phyloP scores from a whole-genome alignment of 1,140 invertebrate genomes.

The Doryteuthis pealeii region DNA sequence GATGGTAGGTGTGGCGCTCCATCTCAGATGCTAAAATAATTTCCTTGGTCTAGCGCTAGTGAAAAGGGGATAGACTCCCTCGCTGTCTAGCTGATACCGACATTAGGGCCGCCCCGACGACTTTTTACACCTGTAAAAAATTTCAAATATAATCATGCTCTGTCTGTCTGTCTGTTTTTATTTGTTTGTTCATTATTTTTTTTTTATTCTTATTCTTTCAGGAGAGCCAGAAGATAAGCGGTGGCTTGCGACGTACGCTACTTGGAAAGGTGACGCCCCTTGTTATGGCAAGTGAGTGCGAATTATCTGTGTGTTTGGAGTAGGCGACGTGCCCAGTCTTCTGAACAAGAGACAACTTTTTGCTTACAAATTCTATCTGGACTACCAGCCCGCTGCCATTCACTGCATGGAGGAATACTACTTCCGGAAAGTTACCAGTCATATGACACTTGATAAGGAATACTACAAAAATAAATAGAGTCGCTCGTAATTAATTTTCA shows the following conservation, averaged over 20 bases:
- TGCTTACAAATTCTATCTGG: conserved; percentile 53
- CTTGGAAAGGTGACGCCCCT: conserved; percentile 29
- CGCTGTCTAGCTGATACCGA: too few species aligned
- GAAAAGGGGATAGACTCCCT: too few species aligned
- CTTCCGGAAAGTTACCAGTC: conserved; percentile 26
- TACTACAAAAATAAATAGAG: conserved; percentile 39
- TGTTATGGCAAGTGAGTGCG: conserved; percentile 40
- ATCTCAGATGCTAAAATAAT: too few species aligned
- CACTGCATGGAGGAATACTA: conserved; percentile 53
- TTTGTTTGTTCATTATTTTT: too few species aligned
- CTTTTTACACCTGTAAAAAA: too few species aligned
- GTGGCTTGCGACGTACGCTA: conserved; percentile 43
- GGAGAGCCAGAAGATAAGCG: conserved; percentile 41
- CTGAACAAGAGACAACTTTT: conserved; percentile 43
- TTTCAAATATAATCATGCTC: too few species aligned
- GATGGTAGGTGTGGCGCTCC: too few species aligned
- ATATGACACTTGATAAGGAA: conserved; percentile 27
- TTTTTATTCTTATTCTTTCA: too few species aligned
- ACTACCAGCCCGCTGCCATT: conserved; percentile 45
- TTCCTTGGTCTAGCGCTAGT: too few species aligned
- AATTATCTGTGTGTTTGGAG: conserved; percentile 50
- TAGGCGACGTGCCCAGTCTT: conserved; percentile 44
- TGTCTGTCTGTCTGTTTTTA: too few species aligned
- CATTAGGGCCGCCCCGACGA: too few species aligned
- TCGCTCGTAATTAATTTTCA: too few species aligned